Conservation (phyloP, 1,140 invertebrate genomes). For the Camponotus pennsylvanicus region DNA sequence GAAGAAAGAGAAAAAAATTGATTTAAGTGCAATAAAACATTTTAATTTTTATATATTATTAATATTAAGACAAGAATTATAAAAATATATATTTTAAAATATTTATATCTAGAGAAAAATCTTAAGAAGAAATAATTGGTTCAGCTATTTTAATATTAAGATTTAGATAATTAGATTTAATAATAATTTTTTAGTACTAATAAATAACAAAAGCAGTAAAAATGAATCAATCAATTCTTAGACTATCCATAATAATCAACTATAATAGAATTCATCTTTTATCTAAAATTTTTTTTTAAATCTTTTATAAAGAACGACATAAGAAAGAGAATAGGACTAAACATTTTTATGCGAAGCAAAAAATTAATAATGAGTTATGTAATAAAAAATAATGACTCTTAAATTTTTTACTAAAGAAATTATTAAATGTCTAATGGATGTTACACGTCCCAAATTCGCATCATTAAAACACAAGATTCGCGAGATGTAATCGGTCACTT, state of each 20-base stretch:
- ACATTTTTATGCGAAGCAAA: not conserved
- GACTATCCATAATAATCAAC: not conserved
- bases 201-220: not conserved
- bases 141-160: too few species aligned
- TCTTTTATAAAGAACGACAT: not conserved
- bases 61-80: too few species aligned
- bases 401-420: not conserved
- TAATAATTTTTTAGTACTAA: too few species aligned
- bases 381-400: not conserved
- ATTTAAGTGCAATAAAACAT: too few species aligned
- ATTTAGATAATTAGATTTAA: too few species aligned
- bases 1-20: too few species aligned
- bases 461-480: not conserved
- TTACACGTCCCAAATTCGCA: not conserved
- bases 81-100: too few species aligned
- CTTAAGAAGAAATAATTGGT: too few species aligned
- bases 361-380: not conserved
- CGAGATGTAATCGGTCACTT: not conserved
- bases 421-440: not conserved
- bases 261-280: not conserved
- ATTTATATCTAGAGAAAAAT: too few species aligned
- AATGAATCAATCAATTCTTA: not conserved
- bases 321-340: not conserved
- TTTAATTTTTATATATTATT: too few species aligned
- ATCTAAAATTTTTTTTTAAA: not conserved